Conservation (phyloP, 2,113 vertebrate genomes). For the Accipiter cooperii region DNA sequence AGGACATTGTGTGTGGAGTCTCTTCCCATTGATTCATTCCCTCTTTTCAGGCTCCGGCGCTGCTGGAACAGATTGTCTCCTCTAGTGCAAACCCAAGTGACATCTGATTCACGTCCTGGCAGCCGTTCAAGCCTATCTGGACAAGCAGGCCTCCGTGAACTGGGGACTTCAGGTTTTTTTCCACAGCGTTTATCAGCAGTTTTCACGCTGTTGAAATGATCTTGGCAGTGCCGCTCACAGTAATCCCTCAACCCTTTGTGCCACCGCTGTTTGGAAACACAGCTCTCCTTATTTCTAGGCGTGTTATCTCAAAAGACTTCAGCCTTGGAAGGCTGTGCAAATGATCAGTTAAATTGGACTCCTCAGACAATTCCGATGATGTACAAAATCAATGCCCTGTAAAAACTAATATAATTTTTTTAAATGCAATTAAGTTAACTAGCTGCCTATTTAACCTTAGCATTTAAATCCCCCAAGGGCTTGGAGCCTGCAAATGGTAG, state of each 20-base stretch:
- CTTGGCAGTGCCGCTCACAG: conserved; percentile 28
- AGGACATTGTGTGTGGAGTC: background rate
- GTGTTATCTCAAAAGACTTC: background rate
- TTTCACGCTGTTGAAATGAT: conserved; percentile 58
- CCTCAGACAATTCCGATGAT: background rate
- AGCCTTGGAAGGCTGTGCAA: background rate
- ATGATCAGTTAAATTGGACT: background rate
- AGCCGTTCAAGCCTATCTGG: conserved; percentile 63
- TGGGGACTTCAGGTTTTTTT: conserved; percentile 21
- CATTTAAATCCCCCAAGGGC: background rate
- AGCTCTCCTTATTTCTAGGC: background rate
- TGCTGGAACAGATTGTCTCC: conserved; percentile 52
- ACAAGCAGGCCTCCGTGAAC: conserved; percentile 32
- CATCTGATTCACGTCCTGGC: conserved; percentile 60
- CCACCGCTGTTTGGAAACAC: background rate
- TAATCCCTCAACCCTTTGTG: conserved; percentile 17
- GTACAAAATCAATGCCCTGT: conserved; percentile 22
- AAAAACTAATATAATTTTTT: conserved; percentile 16
- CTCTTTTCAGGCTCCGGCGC: background rate
- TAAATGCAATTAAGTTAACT: background rate
- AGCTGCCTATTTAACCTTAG: background rate
- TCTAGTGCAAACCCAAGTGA: conserved; percentile 17
- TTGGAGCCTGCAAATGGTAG: background rate
- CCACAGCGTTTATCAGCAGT: conserved; percentile 49
- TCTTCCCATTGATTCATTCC: conserved; percentile 8